A percentile compares a stretch with the other conserved stretches of the same genome.
phyloP scores from a whole-genome alignment of 2,797 vertebrate species.

The Rhinella marina region DNA sequence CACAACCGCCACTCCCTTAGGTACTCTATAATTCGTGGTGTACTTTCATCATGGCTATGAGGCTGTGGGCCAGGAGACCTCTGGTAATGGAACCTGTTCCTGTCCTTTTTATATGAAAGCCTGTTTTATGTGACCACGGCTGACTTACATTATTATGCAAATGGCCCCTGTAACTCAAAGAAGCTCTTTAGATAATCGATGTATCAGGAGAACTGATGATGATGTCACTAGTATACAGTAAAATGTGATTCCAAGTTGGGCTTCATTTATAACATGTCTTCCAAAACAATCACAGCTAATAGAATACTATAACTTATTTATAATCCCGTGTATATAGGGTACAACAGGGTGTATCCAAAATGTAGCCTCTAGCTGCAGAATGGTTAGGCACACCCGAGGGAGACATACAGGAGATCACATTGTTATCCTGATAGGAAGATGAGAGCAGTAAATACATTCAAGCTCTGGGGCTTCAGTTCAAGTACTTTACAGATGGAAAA shows the following conservation, averaged over 20 bases:
- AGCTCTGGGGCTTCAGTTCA: background rate
- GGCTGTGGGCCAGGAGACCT: too few species aligned
- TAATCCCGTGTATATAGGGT: background rate
- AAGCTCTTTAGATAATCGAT: background rate
- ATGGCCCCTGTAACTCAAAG: background rate
- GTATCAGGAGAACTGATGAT: background rate
- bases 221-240: background rate
- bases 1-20: too few species aligned
- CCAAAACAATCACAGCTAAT: background rate
- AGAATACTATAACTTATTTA: background rate
- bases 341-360: background rate
- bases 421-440: background rate
- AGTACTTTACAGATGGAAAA: background rate
- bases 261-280: background rate
- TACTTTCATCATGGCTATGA: too few species aligned
- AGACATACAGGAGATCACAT: background rate
- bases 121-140: too few species aligned
- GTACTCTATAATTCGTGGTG: too few species aligned
- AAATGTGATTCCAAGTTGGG: background rate
- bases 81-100: too few species aligned
- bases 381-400: background rate
- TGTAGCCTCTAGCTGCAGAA: background rate
- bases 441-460: constrained; percentile 4
- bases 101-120: too few species aligned
- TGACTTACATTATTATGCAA: background rate